A percentile compares a stretch with the other conserved stretches of the same genome.
Conservation (phyloP, 2,113 vertebrate species). For the Fregetta grallaria region DNA sequence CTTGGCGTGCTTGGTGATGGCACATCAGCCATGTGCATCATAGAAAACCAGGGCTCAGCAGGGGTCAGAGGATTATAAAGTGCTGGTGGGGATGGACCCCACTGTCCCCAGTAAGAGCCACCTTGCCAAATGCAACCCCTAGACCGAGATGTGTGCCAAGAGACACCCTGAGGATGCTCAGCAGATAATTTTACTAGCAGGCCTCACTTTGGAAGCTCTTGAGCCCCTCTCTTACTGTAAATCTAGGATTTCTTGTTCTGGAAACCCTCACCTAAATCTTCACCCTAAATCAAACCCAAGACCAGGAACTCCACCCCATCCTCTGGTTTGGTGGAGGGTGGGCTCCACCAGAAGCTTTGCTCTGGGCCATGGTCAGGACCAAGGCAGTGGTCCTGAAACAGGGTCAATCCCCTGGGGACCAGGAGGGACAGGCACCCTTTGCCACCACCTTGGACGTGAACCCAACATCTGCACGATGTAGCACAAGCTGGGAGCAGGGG, state of each 20-base stretch:
- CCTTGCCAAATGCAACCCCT: neutral
- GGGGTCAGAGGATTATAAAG: neutral
- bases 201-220: neutral
- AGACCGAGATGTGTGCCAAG: neutral
- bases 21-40: neutral
- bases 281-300: neutral
- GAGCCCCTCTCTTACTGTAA: neutral
- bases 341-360: neutral
- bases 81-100: accelerated
- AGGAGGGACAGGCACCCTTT: neutral
- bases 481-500: neutral
- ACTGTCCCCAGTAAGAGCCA: neutral
- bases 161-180: neutral
- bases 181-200: neutral
- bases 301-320: neutral
- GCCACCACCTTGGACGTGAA: neutral
- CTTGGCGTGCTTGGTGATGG: neutral
- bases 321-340: neutral
- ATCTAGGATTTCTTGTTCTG: neutral
- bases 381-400: neutral
- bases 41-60: neutral
- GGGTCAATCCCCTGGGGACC: neutral
- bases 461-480: neutral
- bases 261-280: neutral
- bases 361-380: neutral